These are phyloP conservation scores for Tuta absoluta DNA, from an alignment of 2,888 invertebrate species.

Conservation along the genomic window DNA sequence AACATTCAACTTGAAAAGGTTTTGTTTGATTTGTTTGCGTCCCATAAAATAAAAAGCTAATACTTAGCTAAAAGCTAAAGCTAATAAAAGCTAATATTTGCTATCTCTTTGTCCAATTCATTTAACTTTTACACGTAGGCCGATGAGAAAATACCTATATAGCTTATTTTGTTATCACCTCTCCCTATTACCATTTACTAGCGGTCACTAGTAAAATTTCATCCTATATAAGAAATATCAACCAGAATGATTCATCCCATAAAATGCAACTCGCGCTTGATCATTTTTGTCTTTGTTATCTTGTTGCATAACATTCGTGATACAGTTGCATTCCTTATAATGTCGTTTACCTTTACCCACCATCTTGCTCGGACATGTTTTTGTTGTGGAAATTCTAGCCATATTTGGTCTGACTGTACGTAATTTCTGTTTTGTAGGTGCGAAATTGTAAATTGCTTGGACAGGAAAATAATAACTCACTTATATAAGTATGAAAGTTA, in stretches of 20 bases:
- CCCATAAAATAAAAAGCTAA: too few species aligned
- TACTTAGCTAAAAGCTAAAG: too few species aligned
- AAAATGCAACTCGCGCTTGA: background rate
- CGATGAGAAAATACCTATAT: too few species aligned
- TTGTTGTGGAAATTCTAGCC: conserved; percentile 1
- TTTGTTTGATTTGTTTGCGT: background rate
- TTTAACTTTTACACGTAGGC: too few species aligned
- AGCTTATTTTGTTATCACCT: too few species aligned
- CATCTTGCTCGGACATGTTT: conserved; percentile 11
- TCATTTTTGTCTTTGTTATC: background rate
- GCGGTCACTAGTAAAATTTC: too few species aligned
- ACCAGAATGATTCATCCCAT: too few species aligned
- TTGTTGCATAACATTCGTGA: conserved; percentile 18
- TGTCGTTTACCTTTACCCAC: conserved; percentile 20
- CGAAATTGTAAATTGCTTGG: conserved; percentile 7
- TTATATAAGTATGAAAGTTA: conserved; percentile 3
- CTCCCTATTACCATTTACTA: too few species aligned
- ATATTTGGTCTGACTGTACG: background rate
- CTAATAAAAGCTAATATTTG: too few species aligned
- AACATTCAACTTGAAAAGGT: background rate
- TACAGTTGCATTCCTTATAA: conserved; percentile 21
- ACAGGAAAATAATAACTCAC: background rate
- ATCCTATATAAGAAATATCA: too few species aligned
- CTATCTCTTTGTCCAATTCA: too few species aligned
- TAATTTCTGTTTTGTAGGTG: background rate